A percentile compares a stretch with the other conserved stretches of the same genome.
These are phyloP conservation scores for Porphyrio hochstetteri DNA, from an alignment of 2,113 vertebrate species.

Conservation along the genomic window DNA sequence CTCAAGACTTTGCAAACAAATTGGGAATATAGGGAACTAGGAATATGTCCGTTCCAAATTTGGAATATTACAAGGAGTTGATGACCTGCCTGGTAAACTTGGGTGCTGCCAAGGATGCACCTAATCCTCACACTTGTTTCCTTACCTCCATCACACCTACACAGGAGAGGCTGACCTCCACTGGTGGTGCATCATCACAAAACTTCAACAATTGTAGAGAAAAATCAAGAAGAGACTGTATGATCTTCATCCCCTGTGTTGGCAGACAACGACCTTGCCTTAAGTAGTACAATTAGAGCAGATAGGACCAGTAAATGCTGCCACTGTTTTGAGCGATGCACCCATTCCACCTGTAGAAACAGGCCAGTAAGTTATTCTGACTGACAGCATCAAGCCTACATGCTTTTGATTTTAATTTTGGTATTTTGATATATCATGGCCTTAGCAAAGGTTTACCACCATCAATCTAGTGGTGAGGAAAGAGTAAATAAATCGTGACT, in stretches of 20 bases:
- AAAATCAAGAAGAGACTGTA: neutral
- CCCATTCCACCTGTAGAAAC: neutral
- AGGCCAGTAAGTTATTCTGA: neutral
- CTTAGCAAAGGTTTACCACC: neutral
- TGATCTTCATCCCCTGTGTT: neutral
- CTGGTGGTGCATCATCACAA: neutral
- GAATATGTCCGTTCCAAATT: too few species aligned
- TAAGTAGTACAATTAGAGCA: neutral
- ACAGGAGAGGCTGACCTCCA: neutral
- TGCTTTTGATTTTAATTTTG: neutral
- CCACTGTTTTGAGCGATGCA: neutral
- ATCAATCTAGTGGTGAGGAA: neutral
- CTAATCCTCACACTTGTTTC: neutral
- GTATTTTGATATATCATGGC: neutral
- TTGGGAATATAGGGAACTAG: neutral
- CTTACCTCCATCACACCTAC: neutral
- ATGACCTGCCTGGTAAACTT: neutral
- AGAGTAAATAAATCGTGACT: neutral
- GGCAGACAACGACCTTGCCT: neutral
- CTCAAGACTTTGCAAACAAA: neutral
- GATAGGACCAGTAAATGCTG: neutral
- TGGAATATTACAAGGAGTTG: neutral
- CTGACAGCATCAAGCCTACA: neutral
- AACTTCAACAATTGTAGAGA: neutral
- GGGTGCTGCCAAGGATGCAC: rapidly evolving